phyloP scores from a whole-genome alignment of 1,140 invertebrate genomes.

The Nasonia longicornis region DNA sequence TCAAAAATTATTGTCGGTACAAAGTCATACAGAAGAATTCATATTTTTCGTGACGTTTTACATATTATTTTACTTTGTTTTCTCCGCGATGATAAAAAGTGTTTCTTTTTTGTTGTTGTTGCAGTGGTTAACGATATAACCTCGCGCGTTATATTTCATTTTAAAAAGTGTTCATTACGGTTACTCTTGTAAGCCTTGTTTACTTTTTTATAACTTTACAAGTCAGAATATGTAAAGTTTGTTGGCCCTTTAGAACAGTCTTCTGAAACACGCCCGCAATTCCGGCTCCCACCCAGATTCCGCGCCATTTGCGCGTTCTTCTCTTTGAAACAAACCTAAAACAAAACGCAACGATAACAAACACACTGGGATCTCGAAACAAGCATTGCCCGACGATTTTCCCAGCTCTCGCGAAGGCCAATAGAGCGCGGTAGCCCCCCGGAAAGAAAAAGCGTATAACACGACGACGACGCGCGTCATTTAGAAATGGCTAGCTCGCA shows the following conservation, averaged over 20 bases:
- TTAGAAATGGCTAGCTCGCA: constrained; percentile 67
- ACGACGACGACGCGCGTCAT: constrained; percentile 34
- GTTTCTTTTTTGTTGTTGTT: background rate
- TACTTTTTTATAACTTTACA: background rate
- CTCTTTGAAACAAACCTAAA: background rate
- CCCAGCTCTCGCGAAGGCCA: background rate
- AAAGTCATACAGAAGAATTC: constrained; percentile 27
- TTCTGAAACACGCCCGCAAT: background rate
- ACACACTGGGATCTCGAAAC: background rate
- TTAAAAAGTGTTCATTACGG: constrained; percentile 1
- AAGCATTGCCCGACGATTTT: background rate
- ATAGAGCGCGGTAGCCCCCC: background rate
- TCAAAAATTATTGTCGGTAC: constrained; percentile 45
- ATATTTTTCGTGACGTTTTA: constrained; percentile 11
- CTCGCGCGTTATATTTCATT: constrained; percentile 11
- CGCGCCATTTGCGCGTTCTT: background rate
- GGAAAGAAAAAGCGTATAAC: constrained; percentile 3
- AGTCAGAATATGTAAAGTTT: background rate
- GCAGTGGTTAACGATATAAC: constrained; percentile 1
- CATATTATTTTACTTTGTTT: constrained; percentile 5
- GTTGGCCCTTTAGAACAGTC: constrained; percentile 34
- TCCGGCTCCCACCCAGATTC: background rate
- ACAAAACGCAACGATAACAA: constrained; percentile 1
- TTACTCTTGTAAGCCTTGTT: background rate
- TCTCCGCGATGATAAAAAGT: constrained; percentile 18